Base-by-base conservation (phyloP, 1,140 invertebrate species). In the Trichomalopsis sarcophagae region DNA sequence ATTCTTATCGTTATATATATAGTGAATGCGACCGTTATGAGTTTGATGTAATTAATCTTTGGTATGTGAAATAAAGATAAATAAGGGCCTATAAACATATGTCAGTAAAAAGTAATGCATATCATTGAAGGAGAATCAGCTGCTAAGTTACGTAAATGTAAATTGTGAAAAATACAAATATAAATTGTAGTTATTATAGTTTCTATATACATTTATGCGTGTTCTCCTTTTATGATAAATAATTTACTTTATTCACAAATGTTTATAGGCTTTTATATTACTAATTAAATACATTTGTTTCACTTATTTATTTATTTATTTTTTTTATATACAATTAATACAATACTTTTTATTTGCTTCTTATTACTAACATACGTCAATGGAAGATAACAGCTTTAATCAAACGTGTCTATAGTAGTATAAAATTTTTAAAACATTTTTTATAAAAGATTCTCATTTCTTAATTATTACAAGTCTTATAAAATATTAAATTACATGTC, bases 41-140 rank as follows among this genome's bases (percentile, higher is more conserved):
- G 88, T 89, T 91, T 89, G 91, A 90, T 88, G 87, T 87, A 89
- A 88, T 88, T 87, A 88, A 89, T 86, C 86, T 89, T 88, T 88
- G 87, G 87, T 88, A 89, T 88, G 86, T 87, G 75, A 87, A 88
- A 87, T 88, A 88, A 87, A 88, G 66, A 84, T 84, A 88, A 84
- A 74, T 87, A 88, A 86, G 84, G 80, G 76, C 81, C 73, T 85
- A 36, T 81, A 81, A 80, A 84, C 84, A 82, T 80, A 74, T 81
- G 68, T 50, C 75, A 81, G n/a, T 81, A 81, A 36, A 76, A 74
- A 30, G n/a, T 62, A 73, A 71, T 9, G 44, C 17, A 71, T 62
- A 74, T 82, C 66, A 27, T n/a, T 47, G 44, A 73, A 44, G 75
- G 81, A 86, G 85, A 86, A 86, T 71, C 23, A 69, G 66, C 17